A percentile compares a stretch with the other conserved stretches of the same genome.
Evolutionary conservation across 2,113 vertebrate species (phyloP).

Genomic region (Pandion haliaetus): DNA sequence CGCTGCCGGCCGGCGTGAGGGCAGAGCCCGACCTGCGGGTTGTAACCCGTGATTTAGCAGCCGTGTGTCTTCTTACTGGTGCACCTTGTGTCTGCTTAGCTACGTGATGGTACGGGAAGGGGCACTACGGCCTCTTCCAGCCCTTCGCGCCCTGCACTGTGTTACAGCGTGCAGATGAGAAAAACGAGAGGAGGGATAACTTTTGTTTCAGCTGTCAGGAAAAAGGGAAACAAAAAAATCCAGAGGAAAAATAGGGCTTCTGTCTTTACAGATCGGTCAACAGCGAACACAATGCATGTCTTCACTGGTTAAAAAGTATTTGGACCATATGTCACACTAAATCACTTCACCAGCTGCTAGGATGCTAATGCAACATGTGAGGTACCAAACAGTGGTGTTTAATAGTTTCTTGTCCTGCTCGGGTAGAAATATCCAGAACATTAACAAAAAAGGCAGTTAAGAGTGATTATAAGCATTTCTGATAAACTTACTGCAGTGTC

Average conservation of each 20-base stretch:
- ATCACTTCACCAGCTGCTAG: background rate
- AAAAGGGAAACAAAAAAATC: background rate
- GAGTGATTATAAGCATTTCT: background rate
- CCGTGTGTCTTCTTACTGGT: accelerated
- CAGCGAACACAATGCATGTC: accelerated
- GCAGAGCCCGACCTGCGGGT: background rate
- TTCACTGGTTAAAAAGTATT: background rate
- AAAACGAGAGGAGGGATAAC: background rate
- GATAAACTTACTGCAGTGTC: background rate
- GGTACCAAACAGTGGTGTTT: background rate
- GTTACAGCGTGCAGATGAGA: background rate
- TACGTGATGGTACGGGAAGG: accelerated
- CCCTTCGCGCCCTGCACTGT: accelerated
- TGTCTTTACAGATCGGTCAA: background rate
- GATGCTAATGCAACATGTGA: background rate
- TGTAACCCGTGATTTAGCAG: accelerated
- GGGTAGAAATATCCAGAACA: background rate
- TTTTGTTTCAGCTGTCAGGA: background rate
- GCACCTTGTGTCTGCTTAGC: accelerated
- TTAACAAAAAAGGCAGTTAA: background rate
- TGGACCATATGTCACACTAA: accelerated
- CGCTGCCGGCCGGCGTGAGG: background rate
- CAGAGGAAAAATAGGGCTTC: background rate
- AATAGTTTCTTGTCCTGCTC: background rate
- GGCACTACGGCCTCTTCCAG: background rate